Percentiles rank a stretch among this genome's conserved stretches.
Evolutionary conservation across 1,140 invertebrate genomes (phyloP).

Genomic region (Drosophila littoralis): DNA sequence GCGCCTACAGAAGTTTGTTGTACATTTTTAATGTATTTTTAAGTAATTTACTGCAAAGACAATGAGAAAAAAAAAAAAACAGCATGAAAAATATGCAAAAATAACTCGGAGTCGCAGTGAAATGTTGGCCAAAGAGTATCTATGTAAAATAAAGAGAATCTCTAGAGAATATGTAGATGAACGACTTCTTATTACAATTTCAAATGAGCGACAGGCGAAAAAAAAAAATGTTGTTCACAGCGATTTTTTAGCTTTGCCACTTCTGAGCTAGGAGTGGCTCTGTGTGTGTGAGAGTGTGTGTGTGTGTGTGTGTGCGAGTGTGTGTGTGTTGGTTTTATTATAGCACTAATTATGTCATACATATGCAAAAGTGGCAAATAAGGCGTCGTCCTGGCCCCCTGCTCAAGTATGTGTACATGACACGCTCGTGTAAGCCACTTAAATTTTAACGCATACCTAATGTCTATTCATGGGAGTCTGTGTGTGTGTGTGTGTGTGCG

Average conservation of each 20-base stretch:
- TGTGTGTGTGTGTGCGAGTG: constrained; percentile 20
- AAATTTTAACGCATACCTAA: constrained; percentile 80
- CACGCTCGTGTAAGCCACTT: constrained; percentile 77
- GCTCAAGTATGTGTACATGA: constrained; percentile 58
- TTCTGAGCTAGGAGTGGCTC: constrained; percentile 52
- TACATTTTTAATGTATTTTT: constrained; percentile 78
- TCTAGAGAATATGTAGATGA: constrained; percentile 12
- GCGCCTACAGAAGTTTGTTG: constrained; percentile 39
- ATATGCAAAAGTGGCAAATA: constrained; percentile 80
- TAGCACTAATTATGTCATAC: constrained; percentile 81
- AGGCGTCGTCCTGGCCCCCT: constrained; percentile 29
- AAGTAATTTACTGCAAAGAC: constrained; percentile 72
- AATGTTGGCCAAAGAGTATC: constrained; percentile 22
- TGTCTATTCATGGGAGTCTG: constrained; percentile 71
- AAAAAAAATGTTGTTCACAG: constrained; percentile 33
- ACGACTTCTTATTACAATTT: constrained; percentile 70
- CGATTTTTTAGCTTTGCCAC: constrained; percentile 66
- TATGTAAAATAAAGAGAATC: neutral
- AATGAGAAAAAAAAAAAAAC: constrained; percentile 35
- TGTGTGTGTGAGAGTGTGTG: no score
- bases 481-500: constrained; percentile 16
- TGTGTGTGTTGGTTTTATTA: constrained; percentile 61
- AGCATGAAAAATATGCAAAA: constrained; percentile 72
- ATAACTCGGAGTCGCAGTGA: constrained; percentile 27
- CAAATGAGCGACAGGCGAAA: constrained; percentile 59